Evolutionary conservation across 2,888 invertebrate species (phyloP).

Genomic region (Tetrapedia diversipes): DNA sequence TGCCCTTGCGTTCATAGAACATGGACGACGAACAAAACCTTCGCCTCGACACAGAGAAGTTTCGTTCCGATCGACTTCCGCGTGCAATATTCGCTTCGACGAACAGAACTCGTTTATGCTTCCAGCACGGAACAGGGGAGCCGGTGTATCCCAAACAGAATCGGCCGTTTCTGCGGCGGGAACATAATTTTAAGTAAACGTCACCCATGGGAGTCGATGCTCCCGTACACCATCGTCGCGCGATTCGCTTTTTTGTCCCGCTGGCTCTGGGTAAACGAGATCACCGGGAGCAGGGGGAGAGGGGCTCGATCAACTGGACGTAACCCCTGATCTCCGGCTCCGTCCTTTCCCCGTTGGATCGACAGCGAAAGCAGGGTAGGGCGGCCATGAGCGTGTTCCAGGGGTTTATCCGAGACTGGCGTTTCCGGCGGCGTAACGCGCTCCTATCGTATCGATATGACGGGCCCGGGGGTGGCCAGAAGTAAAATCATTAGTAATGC

Average conservation of each 20-base stretch:
- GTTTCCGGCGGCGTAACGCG: conserved; percentile 72
- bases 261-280: conserved; percentile 75
- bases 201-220: conserved; percentile 41
- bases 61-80: background rate
- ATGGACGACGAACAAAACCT: no score
- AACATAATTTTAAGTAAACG: conserved; percentile 50
- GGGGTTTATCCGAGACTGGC: conserved; percentile 75
- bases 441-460: conserved; percentile 78
- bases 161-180: background rate
- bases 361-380: conserved; percentile 54
- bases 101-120: background rate
- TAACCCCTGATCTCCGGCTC: conserved; percentile 66
- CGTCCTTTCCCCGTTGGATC: conserved; percentile 28
- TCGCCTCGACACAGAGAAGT: background rate
- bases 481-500: conserved; percentile 80
- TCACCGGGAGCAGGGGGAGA: conserved; percentile 72
- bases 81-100: background rate
- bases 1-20: no score
- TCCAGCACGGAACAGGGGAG: background rate
- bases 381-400: conserved; percentile 58
- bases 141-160: background rate
- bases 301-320: conserved; percentile 72
- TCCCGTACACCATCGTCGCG: conserved; percentile 31
- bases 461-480: conserved; percentile 73
- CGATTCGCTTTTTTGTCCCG: conserved; percentile 55